Evolutionary conservation across 1,140 invertebrate species (phyloP), one percentile per base, ranked within the genome.

Genomic region (Dendrolimus punctatus): DNA sequence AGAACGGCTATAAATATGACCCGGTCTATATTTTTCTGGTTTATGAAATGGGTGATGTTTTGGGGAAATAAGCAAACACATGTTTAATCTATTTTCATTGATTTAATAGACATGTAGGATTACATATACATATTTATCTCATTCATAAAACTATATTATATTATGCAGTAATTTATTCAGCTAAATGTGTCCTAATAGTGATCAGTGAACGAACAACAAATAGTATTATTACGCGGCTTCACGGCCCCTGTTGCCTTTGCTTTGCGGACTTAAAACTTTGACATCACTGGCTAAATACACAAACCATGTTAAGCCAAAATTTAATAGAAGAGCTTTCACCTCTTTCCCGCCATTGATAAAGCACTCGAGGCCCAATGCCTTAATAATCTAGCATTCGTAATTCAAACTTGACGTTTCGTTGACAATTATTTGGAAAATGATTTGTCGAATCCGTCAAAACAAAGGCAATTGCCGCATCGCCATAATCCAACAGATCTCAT

Each of bases 71-170:
- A 71, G 64, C 62, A 73, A 69, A 71, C 58, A 51, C 43, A 47
- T 40, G 53, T 64, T 62, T 71, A 62, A 76, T 84, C 78, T 84
- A 80, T 81, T 84, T 80, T 80, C 76, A 81, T 76, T 63, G 69
- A 80, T 84, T 84, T 84, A 84, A 84, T 84, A 84, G 78, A 84
- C 80, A 81, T 79, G 80, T 84, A 84, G 80, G 78, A 79, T 84
- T 84, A 84, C 80, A 84, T 80, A 79, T 81, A 81, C 76, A 81
- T 81, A 84, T 74, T 80, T 72, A 70, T 77, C 80, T 66, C 77
- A 75, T 74, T 79, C 77, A 84, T 84, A 84, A 81, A 81, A 84
- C 78, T 81, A 84, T 84, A 84, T 77, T 80, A 81, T 80, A 50
- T 51, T 51, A 79, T 77, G 76, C 71, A 76, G 73, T 79, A 81